Evolutionary conservation across 2,888 invertebrate genomes (phyloP).

Genomic region (Drosophila merina): DNA sequence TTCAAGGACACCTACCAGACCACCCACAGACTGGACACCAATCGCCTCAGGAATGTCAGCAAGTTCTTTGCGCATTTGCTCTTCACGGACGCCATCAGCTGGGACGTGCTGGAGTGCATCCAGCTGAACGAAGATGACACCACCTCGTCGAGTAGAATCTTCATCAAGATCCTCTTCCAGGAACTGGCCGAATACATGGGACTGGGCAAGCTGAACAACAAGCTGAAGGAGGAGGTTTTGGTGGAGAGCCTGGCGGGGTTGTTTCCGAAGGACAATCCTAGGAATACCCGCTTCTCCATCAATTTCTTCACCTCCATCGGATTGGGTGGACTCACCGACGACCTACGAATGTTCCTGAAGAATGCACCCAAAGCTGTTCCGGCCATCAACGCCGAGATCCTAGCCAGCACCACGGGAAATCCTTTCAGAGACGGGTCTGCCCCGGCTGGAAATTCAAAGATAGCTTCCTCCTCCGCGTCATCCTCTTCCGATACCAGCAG

Average conservation of each 20-base stretch:
- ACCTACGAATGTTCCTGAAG: conserved; percentile 94
- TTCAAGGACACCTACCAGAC: conserved; percentile 98
- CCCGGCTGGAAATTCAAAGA: conserved; percentile 38
- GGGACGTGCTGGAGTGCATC: conserved; percentile 96
- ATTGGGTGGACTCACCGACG: conserved; percentile 97
- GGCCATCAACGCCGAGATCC: conserved; percentile 80
- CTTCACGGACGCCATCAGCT: conserved; percentile 97
- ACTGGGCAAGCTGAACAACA: conserved; percentile 93
- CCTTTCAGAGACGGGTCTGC: conserved; percentile 60
- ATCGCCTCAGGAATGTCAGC: conserved; percentile 97
- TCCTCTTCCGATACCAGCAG: conserved; percentile 55
- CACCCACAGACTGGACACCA: conserved; percentile 97
- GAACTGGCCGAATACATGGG: conserved; percentile 99
- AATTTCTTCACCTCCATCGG: conserved; percentile 99
- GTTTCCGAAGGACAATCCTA: conserved; percentile 97
- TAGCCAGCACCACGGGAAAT: conserved; percentile 70
- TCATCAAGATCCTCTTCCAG: conserved; percentile 98
- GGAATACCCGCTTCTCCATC: conserved; percentile 98
- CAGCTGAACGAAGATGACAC: conserved; percentile 98
- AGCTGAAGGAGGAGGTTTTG: conserved; percentile 95
- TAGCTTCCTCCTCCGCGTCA: conserved; percentile 34
- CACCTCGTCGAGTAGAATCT: conserved; percentile 98
- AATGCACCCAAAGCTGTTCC: conserved; percentile 83
- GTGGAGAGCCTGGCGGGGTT: conserved; percentile 94
- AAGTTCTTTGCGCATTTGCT: conserved; percentile 98